A percentile compares a stretch with the other conserved stretches of the same genome.
Evolutionary conservation across 2,888 invertebrate genomes (phyloP).

Genomic region (Meganola albula): DNA sequence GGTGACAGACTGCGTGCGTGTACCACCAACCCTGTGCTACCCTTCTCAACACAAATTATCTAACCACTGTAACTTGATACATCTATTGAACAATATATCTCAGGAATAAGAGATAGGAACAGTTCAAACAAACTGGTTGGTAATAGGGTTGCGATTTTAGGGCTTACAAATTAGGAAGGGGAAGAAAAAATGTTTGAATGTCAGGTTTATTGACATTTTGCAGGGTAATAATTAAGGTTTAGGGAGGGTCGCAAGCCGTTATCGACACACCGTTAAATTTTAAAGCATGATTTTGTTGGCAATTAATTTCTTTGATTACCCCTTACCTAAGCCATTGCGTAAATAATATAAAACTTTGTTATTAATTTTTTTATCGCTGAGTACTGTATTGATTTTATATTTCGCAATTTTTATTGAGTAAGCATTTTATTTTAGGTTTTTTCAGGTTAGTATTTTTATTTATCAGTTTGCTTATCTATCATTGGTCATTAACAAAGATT

Average conservation of each 20-base stretch:
- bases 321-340: too few relatives aligned
- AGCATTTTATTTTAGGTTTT: too few relatives aligned
- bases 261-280: constrained; percentile 61
- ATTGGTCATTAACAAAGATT: too few relatives aligned
- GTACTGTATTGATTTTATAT: too few relatives aligned
- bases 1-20: constrained; percentile 51
- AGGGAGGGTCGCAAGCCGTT: constrained; percentile 49
- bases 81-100: constrained; percentile 1
- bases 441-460: too few relatives aligned
- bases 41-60: constrained; percentile 59
- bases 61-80: constrained; percentile 41
- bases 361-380: too few relatives aligned
- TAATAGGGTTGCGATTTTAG: constrained; percentile 62
- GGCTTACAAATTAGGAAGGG: constrained; percentile 72
- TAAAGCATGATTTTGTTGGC: constrained; percentile 53
- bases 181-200: constrained; percentile 61
- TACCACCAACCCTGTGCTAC: constrained; percentile 54
- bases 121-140: constrained; percentile 33
- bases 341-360: too few relatives aligned
- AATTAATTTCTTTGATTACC: constrained; percentile 46
- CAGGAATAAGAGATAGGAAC: neutral
- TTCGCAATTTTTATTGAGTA: too few relatives aligned
- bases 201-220: constrained; percentile 73
- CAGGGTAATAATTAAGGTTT: constrained; percentile 70
- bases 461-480: too few relatives aligned